Base-by-base conservation (phyloP, 1,140 invertebrate species). In the Macrostomum lignano region DNA sequence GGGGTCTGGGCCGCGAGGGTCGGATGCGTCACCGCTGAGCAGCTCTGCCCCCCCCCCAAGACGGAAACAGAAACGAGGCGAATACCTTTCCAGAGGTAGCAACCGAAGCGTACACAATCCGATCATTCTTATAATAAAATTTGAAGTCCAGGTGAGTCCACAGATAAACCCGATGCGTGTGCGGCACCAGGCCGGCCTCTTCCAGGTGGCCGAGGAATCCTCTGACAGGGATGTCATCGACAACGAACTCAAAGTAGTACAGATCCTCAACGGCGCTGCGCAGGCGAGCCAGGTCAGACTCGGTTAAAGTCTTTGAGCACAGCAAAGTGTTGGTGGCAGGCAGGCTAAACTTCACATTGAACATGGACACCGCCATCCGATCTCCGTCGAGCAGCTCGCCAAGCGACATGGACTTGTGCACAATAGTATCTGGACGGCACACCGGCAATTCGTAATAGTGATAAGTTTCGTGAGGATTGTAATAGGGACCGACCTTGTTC, bases 401-500 rank as follows among this genome's bases (percentile, higher is more conserved):
- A n/a, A 65, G 41, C 3, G 60, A 55, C 30, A 65, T 41, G 36
- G 52, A 56, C 37, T 60, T 62, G 39, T 62, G 61, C 34, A 62
- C 56, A 40, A 64, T 62, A 46, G 62, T 60, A 29, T 52, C 40
- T 25, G 63, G 63, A 28, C 55, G 42, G 38, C 63, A 65, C 0
- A 64, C 57, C 23, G 63, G 62, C 13, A 65, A 42, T 36, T 59
- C 51, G 40, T 64, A 65, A 42, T 63, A 65, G 40, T 65, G 63
- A 40, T 65, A 65, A 0, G 63, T 65, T 45, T 65, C 63, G 51
- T 65, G 63, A 20, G 61, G 61, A 43, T 65, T 65, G 46, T 60
- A 63, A 40, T 64, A 65, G 17, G 63, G 63, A n/a, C 63, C 63
- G 29, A 65, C 62, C 51, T 65, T 65, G 42, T 65, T 65, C 1